Percentiles rank a stretch among this genome's conserved stretches.
Evolutionary conservation across 1,140 invertebrate species (phyloP).

Genomic region (Drosophila sp.): DNA sequence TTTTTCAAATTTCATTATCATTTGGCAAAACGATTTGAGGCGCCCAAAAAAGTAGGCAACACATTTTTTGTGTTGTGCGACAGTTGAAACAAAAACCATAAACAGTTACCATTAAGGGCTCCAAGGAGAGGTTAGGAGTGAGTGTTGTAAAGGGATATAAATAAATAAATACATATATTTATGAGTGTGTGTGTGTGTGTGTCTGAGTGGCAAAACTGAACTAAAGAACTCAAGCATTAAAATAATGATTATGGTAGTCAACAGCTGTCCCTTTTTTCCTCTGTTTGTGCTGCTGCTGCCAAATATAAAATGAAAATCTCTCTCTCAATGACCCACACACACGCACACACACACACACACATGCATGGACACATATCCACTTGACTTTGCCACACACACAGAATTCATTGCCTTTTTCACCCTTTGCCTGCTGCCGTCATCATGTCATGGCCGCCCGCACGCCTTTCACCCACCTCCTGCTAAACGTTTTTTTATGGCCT

Average conservation of each 20-base stretch:
- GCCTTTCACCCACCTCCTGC: conserved; percentile 5
- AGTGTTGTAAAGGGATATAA: not conserved
- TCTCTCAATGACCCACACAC: conserved; percentile 9
- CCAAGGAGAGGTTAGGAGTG: not conserved
- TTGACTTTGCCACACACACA: conserved; percentile 20
- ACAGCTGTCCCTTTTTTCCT: conserved; percentile 17
- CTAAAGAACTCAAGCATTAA: conserved; percentile 28
- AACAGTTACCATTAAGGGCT: conserved; percentile 5
- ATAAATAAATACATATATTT: conserved; percentile 12
- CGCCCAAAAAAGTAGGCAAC: conserved; percentile 5
- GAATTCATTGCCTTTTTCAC: conserved; percentile 39
- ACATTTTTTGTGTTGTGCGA: not conserved
- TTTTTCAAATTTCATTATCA: conserved; percentile 5
- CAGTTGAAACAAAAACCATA: conserved; percentile 9
- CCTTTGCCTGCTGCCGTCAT: conserved; percentile 9
- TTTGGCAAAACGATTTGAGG: not conserved
- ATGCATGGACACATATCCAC: conserved; percentile 15
- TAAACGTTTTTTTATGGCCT: conserved; percentile 59
- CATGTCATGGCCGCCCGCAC: not conserved
- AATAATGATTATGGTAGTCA: conserved; percentile 44
- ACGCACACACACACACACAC: not conserved
- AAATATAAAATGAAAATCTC: conserved; percentile 58
- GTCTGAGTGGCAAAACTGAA: conserved; percentile 9
- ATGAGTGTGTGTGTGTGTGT: not conserved
- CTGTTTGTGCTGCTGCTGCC: conserved; percentile 33